These are phyloP conservation scores for Leptinotarsa lineolata DNA, from an alignment of 1,140 invertebrate species.

Conservation along the genomic window DNA sequence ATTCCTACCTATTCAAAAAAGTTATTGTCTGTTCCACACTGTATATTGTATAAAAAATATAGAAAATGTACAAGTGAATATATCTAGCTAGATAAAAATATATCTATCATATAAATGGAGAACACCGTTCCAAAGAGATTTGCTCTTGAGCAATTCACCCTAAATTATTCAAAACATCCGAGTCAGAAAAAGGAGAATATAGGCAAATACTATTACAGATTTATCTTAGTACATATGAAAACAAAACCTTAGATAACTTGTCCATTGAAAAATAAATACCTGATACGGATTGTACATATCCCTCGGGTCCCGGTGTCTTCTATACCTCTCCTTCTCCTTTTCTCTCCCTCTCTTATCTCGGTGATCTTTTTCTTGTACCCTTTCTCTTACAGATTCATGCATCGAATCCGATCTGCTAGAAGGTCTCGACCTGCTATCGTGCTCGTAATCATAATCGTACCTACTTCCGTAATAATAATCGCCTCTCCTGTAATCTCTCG, in stretches of 20 bases:
- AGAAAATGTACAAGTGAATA: no score
- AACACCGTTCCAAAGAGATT: neutral
- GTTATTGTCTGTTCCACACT: no score
- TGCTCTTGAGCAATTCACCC: neutral
- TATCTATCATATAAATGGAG: no score
- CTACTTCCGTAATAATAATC: slow-evolving; percentile 61
- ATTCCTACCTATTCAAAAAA: no score
- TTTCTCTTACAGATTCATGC: slow-evolving; percentile 59
- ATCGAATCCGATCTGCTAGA: slow-evolving; percentile 60
- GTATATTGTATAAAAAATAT: no score
- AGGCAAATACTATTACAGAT: no score
- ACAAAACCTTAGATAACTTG: no score
- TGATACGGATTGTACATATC: slow-evolving; percentile 57
- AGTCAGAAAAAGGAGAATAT: no score
- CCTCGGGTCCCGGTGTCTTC: slow-evolving; percentile 35
- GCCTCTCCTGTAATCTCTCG: slow-evolving; percentile 38
- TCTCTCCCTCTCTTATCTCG: slow-evolving; percentile 53
- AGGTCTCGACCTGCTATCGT: slow-evolving; percentile 50
- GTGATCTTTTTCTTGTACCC: slow-evolving; percentile 49
- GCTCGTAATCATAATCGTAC: slow-evolving; percentile 58
- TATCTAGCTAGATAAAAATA: no score
- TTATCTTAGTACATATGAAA: no score
- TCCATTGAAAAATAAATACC: slow-evolving; percentile 25
- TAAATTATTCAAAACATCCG: slow-evolving; percentile 40
- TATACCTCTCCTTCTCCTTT: slow-evolving; percentile 52